phyloP scores from a whole-genome alignment of 2,888 invertebrate species.

The Meta bourneti region DNA sequence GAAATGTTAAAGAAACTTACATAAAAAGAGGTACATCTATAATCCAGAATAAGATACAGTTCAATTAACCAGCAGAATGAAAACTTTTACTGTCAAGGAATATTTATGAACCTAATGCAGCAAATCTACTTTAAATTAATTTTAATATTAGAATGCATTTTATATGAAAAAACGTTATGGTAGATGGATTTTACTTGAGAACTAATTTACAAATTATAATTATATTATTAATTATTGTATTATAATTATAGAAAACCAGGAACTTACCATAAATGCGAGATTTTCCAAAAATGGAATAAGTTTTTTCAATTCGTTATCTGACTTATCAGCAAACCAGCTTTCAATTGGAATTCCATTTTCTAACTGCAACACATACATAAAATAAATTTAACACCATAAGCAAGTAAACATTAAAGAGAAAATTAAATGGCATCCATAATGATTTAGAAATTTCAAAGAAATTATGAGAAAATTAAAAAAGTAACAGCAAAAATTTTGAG shows the following conservation, averaged over 20 bases:
- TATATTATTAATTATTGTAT: not conserved
- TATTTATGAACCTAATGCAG: not conserved
- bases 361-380: slow-evolving; percentile 84
- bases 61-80: not conserved
- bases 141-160: not conserved
- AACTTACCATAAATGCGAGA: slow-evolving; percentile 88
- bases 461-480: not conserved
- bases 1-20: too few species aligned
- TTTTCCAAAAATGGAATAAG: slow-evolving; percentile 94
- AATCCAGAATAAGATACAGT: too few species aligned
- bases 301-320: slow-evolving; percentile 93
- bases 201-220: not conserved
- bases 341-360: slow-evolving; percentile 98
- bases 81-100: not conserved
- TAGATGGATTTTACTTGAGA: not conserved
- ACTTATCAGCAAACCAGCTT: slow-evolving; percentile 96
- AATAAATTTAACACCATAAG: not conserved
- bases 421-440: not conserved
- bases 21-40: too few species aligned
- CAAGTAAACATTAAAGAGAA: not conserved
- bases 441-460: too few species aligned
- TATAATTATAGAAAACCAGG: not conserved
- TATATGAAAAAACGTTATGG: not conserved
- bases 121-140: not conserved
- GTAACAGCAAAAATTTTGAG: not conserved